phyloP scores from a whole-genome alignment of 2,797 vertebrate genomes.

The Cyclopterus lumpus region DNA sequence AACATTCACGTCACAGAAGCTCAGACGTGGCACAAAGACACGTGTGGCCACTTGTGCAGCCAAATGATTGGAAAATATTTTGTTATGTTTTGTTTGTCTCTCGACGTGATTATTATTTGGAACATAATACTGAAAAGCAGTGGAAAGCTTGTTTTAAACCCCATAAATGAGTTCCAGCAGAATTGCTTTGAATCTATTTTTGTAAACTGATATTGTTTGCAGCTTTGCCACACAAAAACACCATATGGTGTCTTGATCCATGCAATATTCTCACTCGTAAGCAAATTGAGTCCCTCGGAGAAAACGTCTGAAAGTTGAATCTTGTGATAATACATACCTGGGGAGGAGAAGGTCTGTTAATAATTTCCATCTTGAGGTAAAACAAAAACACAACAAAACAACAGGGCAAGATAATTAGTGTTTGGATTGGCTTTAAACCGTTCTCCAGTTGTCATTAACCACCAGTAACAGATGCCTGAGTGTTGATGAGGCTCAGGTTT shows the following conservation, averaged over 20 bases:
- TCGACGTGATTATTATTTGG: background rate
- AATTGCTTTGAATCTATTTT: background rate
- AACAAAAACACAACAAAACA: conserved; percentile 80
- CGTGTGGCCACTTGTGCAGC: background rate
- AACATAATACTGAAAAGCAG: background rate
- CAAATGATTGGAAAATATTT: background rate
- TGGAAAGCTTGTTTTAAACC: background rate
- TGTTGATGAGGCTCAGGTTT: conserved; percentile 49
- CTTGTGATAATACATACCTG: conserved; percentile 38
- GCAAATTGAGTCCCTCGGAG: conserved; percentile 60
- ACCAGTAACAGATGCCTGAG: conserved; percentile 45
- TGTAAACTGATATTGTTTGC: background rate
- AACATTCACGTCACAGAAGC: conserved; percentile 41
- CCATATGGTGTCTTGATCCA: conserved; percentile 33
- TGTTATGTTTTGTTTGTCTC: background rate
- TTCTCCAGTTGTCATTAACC: conserved; percentile 63
- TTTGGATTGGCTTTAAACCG: conserved; percentile 73
- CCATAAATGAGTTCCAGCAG: background rate
- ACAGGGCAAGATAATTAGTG: conserved; percentile 70
- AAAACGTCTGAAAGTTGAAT: conserved; percentile 66
- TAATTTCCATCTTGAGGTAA: conserved; percentile 73
- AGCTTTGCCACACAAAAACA: conserved; percentile 11
- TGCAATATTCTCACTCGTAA: conserved; percentile 35
- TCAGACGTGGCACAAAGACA: conserved; percentile 4
- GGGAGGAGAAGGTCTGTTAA: conserved; percentile 69